These are phyloP conservation scores for Dolichomitus sp. DNA, from an alignment of 2,888 invertebrate genomes.

Conservation along the genomic window DNA sequence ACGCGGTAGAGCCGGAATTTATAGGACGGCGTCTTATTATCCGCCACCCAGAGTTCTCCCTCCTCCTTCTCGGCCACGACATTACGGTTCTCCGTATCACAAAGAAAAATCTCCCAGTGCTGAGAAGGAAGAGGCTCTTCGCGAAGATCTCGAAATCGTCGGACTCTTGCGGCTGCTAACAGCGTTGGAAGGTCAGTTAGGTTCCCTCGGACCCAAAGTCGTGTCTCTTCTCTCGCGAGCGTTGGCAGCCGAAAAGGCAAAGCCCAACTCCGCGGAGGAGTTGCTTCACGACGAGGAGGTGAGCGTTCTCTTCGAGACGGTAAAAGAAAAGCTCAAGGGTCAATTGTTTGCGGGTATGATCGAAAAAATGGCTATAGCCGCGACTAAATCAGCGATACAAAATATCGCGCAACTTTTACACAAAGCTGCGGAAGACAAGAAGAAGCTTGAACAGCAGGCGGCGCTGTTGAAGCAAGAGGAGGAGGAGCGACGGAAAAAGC, in stretches of 20 bases:
- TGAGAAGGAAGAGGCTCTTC: conserved; percentile 77
- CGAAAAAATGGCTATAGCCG: conserved; percentile 89
- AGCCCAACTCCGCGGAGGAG: conserved; percentile 91
- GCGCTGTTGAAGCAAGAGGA: conserved; percentile 80
- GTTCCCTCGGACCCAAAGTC: conserved; percentile 94
- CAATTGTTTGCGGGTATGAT: conserved; percentile 91
- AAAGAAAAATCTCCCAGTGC: conserved; percentile 80
- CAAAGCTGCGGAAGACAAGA: conserved; percentile 88
- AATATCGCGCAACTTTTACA: conserved; percentile 92
- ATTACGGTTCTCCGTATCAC: conserved; percentile 82
- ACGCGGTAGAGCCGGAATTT: conserved; percentile 65
- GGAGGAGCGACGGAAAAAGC: conserved; percentile 79
- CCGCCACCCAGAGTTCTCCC: conserved; percentile 60
- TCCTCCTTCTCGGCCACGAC: conserved; percentile 70
- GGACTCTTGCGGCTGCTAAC: conserved; percentile 91
- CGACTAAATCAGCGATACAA: conserved; percentile 92
- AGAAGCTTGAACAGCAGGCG: conserved; percentile 84
- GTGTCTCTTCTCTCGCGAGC: conserved; percentile 93
- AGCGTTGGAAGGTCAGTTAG: conserved; percentile 93
- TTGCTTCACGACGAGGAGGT: conserved; percentile 91
- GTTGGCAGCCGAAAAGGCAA: conserved; percentile 91
- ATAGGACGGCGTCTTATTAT: conserved; percentile 69
- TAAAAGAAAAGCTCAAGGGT: conserved; percentile 95
- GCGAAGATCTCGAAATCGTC: conserved; percentile 84
- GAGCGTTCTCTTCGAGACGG: conserved; percentile 93